Evolutionary conservation across 2,797 vertebrate genomes (phyloP).

Genomic region (Dendrocincla fuliginosa): DNA sequence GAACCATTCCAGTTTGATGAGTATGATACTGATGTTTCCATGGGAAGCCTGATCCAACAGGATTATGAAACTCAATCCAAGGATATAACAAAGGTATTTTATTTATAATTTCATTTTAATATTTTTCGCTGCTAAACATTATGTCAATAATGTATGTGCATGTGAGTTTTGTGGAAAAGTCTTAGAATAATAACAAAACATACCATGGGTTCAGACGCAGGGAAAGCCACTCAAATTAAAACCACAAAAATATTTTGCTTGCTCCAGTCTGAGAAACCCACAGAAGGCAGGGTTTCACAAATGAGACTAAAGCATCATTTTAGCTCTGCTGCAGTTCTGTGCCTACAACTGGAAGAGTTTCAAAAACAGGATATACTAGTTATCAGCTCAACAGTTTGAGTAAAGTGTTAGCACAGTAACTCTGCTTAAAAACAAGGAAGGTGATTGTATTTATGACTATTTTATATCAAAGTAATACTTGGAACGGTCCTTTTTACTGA

Average conservation of each 20-base stretch:
- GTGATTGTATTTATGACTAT: neutral
- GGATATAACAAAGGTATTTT: conserved; percentile 79
- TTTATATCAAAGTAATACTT: neutral
- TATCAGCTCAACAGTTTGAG: neutral
- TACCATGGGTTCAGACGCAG: neutral
- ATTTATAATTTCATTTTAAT: conserved; percentile 61
- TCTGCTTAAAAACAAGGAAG: neutral
- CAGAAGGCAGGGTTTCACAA: neutral
- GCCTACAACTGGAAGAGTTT: neutral
- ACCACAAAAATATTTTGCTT: neutral
- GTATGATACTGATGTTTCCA: conserved; percentile 55
- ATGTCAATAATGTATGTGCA: neutral
- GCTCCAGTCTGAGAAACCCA: neutral
- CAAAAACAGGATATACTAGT: neutral
- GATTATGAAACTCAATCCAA: conserved; percentile 70
- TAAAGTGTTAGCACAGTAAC: neutral
- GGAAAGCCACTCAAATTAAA: conserved; percentile 1
- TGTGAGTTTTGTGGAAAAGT: neutral
- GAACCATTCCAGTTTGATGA: conserved; percentile 48
- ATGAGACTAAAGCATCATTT: neutral
- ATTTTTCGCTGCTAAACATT: conserved; percentile 3
- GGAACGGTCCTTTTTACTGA: neutral
- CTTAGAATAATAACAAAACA: neutral
- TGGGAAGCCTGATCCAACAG: conserved; percentile 64
- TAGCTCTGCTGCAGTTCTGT: neutral